These are phyloP conservation scores for Cyanoderma ruficeps DNA, from an alignment of 2,113 vertebrate genomes.

Conservation along the genomic window DNA sequence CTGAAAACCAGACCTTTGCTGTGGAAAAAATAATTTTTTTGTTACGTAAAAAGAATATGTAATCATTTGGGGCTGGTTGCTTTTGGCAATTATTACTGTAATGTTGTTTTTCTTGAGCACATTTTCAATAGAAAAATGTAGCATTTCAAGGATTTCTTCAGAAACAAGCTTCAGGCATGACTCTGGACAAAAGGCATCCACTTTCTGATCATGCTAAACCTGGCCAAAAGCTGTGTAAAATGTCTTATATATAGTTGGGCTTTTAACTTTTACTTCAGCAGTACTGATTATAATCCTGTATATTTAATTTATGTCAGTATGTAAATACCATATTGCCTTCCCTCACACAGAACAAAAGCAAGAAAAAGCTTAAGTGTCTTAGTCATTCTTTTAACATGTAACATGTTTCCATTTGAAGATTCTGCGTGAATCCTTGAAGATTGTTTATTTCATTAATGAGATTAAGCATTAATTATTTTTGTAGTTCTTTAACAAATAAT, in stretches of 20 bases:
- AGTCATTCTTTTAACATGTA: not conserved
- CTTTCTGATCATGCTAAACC: not conserved
- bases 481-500: not conserved
- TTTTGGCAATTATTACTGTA: not conserved
- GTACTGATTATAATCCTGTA: not conserved
- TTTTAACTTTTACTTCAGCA: not conserved
- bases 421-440: not conserved
- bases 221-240: not conserved
- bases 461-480: not conserved
- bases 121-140: not conserved
- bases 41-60: not conserved
- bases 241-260: not conserved
- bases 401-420: not conserved
- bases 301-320: not conserved
- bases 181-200: not conserved
- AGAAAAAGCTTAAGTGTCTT: not conserved
- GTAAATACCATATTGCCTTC: not conserved
- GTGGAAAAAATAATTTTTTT: not conserved
- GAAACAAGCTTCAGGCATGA: not conserved
- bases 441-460: not conserved
- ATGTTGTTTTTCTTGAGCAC: not conserved
- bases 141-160: not conserved
- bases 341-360: not conserved
- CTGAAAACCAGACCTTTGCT: not conserved
- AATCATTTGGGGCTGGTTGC: not conserved